Base-by-base conservation (phyloP, 2,888 invertebrate species). In the Physocephala rufipes region DNA sequence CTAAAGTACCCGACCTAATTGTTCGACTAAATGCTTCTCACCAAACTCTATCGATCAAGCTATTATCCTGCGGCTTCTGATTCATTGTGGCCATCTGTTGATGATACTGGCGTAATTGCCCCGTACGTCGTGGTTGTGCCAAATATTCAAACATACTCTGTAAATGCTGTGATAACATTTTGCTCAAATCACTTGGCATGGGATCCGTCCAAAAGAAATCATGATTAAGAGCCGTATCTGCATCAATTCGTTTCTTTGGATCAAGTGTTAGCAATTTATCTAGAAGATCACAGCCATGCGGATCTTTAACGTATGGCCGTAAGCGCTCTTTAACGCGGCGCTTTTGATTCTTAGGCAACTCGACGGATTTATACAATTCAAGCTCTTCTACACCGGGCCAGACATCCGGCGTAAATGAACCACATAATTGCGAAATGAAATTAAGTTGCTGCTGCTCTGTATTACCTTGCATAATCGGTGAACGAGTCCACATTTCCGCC, bases 181-280 rank as follows among this genome's bases (percentile, higher is more conserved):
- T 94, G 67, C 91, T 93, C 47, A 96, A 87, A 82, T 95, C 95
- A 81, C 93, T 92, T 0, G 98, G 97, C 93, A 96, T 94, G 0
- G 99, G 99, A 84, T 97, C 96, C 5, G 94, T 94, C 96, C 97
- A 99, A 88, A 99, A 99, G 88, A 99, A 99, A 84, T 97, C 96
- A 82, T 99, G 98, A 87, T 97, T 96, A 1, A 99, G 85, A 0
- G 98, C 97, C 0, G 94, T 93, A 83, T 99, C 97, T 0, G 96
- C 93, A 82, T 97, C 96, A 70, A 90, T 89, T 61, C 96, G 87
- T 84, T 95, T 95, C 1, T 92, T 90, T 0, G 99, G 99, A 86
- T 99, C 97, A 64, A 99, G 86, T 12, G 95, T 93, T 59, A 99
- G 86, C 24, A 99, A 87, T 82, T 94, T 95, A 82, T 99, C 99